Conservation (phyloP, 2,113 vertebrate species). For the Thalassarche chlororhynchos region DNA sequence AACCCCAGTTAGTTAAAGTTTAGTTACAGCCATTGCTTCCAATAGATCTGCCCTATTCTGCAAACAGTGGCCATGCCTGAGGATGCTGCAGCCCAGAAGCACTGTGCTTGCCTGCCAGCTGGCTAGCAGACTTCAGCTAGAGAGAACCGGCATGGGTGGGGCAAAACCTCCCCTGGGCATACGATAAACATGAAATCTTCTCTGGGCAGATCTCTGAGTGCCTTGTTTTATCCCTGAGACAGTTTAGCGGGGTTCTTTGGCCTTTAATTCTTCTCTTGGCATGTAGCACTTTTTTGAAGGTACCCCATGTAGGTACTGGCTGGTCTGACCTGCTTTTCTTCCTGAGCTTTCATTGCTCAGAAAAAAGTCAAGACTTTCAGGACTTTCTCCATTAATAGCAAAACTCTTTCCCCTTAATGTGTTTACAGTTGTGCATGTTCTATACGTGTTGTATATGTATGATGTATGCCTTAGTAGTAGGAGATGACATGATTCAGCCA, state of each 20-base stretch:
- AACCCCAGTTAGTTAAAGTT: neutral
- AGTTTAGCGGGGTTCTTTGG: neutral
- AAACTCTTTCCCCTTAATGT: neutral
- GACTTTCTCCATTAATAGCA: neutral
- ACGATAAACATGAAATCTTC: neutral
- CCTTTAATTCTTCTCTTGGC: neutral
- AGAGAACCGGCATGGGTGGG: neutral
- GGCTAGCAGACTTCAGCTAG: neutral
- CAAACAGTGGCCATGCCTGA: rapidly evolving
- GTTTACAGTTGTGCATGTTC: neutral
- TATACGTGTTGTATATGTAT: rapidly evolving
- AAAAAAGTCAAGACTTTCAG: neutral
- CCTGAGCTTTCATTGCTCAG: neutral
- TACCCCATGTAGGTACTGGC: neutral
- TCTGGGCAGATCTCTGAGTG: neutral
- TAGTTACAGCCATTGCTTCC: neutral
- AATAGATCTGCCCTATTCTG: neutral
- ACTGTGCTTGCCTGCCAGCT: neutral
- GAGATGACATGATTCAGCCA: neutral
- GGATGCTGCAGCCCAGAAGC: neutral
- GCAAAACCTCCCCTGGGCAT: neutral
- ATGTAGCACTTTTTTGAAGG: neutral
- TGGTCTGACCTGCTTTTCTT: neutral
- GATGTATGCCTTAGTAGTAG: neutral
- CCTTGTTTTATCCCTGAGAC: neutral